phyloP scores from a whole-genome alignment of 2,888 invertebrate species.

The Drosophila colorata region DNA sequence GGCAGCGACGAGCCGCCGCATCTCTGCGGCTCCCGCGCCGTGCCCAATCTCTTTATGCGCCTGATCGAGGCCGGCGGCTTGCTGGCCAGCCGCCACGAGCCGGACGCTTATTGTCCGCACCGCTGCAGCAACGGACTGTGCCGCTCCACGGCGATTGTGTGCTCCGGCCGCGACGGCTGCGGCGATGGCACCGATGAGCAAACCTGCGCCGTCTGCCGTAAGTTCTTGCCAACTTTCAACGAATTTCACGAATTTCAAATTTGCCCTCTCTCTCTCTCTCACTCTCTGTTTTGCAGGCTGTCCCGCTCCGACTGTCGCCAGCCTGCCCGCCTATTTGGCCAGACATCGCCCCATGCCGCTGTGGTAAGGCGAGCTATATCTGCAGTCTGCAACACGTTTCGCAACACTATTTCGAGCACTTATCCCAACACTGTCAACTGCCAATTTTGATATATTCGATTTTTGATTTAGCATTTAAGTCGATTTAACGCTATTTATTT shows the following conservation, averaged over 20 bases:
- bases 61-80: conserved; percentile 81
- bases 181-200: conserved; percentile 96
- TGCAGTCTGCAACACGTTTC: conserved; percentile 5
- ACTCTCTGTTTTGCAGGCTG: conserved; percentile 86
- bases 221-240: conserved; percentile 86
- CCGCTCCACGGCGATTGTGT: conserved; percentile 94
- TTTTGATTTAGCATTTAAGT: conserved; percentile 74
- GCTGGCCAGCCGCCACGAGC: conserved; percentile 68
- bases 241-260: no score
- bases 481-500: conserved; percentile 76
- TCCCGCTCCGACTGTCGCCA: conserved; percentile 85
- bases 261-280: no score
- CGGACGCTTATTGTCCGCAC: conserved; percentile 89
- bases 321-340: conserved; percentile 71
- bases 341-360: conserved; percentile 83
- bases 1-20: conserved; percentile 95
- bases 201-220: conserved; percentile 94
- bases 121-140: conserved; percentile 95
- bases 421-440: conserved; percentile 41
- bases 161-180: conserved; percentile 95
- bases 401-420: conserved; percentile 38
- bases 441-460: conserved; percentile 48
- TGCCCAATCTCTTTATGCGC: conserved; percentile 84
- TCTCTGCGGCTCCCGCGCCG: conserved; percentile 87
- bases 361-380: conserved; percentile 69